Conservation (phyloP, 2,113 vertebrate genomes). For the Perca schrenkii region DNA sequence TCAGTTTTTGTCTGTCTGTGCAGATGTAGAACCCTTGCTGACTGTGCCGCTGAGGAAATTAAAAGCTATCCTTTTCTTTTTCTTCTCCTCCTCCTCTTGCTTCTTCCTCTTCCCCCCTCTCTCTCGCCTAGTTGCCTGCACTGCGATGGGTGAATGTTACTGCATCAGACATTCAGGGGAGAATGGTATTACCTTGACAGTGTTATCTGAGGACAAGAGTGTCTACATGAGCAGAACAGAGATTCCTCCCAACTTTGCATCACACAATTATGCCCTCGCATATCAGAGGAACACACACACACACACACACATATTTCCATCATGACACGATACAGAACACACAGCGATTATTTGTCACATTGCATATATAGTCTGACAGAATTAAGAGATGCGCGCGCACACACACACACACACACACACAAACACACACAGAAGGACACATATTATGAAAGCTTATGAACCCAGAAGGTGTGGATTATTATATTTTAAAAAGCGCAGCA, state of each 20-base stretch:
- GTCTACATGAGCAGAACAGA: constrained; percentile 35
- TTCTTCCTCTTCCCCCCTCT: not conserved
- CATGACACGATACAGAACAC: constrained; percentile 3
- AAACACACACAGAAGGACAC: not conserved
- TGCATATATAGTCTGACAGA: constrained; percentile 32
- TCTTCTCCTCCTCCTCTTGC: not conserved
- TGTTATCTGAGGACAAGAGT: constrained; percentile 58
- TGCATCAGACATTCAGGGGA: constrained; percentile 25
- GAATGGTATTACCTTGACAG: constrained; percentile 45
- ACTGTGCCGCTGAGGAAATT: constrained; percentile 53
- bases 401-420: constrained; percentile 15
- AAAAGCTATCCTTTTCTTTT: constrained; percentile 40
- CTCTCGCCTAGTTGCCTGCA: constrained; percentile 10
- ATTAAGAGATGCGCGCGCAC: not conserved
- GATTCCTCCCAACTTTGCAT: constrained; percentile 38
- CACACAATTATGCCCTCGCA: constrained; percentile 24
- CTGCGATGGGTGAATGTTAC: constrained; percentile 43
- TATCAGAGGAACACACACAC: not conserved
- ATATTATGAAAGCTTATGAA: constrained; percentile 31
- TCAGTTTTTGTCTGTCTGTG: constrained; percentile 19
- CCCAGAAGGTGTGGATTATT: constrained; percentile 40
- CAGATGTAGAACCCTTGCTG: constrained; percentile 20
- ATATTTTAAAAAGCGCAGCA: constrained; percentile 49
- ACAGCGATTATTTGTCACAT: constrained; percentile 18
- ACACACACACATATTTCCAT: constrained; percentile 1